phyloP scores from a whole-genome alignment of 2,113 vertebrate genomes.

The Eurypyga helias region DNA sequence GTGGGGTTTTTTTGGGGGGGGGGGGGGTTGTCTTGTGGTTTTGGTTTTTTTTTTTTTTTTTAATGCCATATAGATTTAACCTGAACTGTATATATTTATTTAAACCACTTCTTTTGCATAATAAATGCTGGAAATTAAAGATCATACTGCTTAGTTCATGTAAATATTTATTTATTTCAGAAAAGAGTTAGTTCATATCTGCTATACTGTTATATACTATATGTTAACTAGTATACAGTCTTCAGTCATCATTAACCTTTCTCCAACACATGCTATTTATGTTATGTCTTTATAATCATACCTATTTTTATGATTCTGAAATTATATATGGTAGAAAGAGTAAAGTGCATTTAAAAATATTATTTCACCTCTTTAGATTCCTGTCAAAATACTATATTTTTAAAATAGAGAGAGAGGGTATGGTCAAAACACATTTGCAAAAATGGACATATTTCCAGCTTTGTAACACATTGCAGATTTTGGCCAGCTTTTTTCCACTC shows the following conservation, averaged over 20 bases:
- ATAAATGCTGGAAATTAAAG: background rate
- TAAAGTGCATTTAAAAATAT: background rate
- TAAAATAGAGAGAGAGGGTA: background rate
- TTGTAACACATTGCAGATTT: background rate
- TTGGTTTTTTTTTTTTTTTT: background rate
- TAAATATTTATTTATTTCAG: background rate
- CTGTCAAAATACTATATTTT: background rate
- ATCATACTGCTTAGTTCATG: background rate
- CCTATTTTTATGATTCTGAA: background rate
- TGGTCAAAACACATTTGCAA: background rate
- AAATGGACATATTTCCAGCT: background rate
- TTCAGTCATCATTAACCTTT: background rate
- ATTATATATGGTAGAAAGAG: background rate
- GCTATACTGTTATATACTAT: background rate
- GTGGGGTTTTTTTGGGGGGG: no score
- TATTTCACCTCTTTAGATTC: background rate
- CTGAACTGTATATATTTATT: background rate
- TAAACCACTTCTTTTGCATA: background rate
- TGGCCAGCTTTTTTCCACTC: background rate
- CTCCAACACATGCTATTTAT: background rate
- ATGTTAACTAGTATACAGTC: background rate
- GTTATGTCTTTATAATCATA: background rate
- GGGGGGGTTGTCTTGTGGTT: no score
- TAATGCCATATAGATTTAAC: background rate
- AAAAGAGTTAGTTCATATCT: background rate